phyloP scores from a whole-genome alignment of 2,888 invertebrate species.

The Tuberolachnus salignus region DNA sequence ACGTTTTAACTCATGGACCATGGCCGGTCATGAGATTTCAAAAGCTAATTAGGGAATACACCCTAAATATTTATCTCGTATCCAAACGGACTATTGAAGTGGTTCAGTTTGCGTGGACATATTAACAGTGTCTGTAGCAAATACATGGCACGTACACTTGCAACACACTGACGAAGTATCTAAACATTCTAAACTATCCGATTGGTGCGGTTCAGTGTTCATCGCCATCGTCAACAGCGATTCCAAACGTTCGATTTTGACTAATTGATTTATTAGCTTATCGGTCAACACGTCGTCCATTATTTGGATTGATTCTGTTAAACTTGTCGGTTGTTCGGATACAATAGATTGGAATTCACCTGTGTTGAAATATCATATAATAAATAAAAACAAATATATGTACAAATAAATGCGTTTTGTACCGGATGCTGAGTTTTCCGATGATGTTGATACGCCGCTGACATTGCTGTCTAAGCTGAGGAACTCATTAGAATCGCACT shows the following conservation, averaged over 20 bases:
- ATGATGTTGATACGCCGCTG: constrained; percentile 65
- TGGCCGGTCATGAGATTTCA: not conserved
- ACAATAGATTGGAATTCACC: constrained; percentile 62
- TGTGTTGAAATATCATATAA: no score
- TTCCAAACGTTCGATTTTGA: constrained; percentile 85
- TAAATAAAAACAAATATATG: no score
- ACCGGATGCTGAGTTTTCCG: constrained; percentile 65
- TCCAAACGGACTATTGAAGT: constrained; percentile 16
- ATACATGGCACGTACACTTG: constrained; percentile 46
- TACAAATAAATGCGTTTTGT: no score
- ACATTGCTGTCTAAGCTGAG: constrained; percentile 78
- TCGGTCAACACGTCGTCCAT: constrained; percentile 84
- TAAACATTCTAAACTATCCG: constrained; percentile 27
- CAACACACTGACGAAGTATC: constrained; percentile 34
- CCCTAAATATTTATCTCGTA: not conserved
- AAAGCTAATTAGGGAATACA: not conserved
- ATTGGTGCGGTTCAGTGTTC: constrained; percentile 53
- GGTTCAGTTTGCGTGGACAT: constrained; percentile 50
- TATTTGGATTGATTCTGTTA: constrained; percentile 88
- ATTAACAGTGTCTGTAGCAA: constrained; percentile 42
- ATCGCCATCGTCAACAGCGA: constrained; percentile 83
- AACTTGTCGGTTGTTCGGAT: constrained; percentile 75
- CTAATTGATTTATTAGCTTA: constrained; percentile 80
- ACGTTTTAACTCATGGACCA: not conserved
- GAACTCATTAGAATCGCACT: constrained; percentile 77